Evolutionary conservation across 2,797 vertebrate species (phyloP).

Genomic region (Pyrocephalus nanus): DNA sequence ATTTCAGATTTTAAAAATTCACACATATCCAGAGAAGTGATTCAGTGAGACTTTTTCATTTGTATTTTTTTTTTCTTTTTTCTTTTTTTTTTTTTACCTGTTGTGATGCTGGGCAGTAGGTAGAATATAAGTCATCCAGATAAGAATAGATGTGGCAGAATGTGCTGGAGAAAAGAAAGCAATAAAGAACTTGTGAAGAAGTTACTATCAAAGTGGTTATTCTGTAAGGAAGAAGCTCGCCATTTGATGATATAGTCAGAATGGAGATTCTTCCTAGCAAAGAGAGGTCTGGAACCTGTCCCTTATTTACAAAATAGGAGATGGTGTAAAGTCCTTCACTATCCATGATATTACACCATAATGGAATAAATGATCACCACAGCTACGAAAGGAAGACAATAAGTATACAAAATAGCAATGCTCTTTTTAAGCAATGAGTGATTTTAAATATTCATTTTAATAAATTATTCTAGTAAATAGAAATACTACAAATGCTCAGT

Average conservation of each 20-base stretch:
- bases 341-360: neutral
- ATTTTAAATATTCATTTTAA: conserved; percentile 62
- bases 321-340: neutral
- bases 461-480: conserved; percentile 50
- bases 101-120: neutral
- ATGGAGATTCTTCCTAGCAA: neutral
- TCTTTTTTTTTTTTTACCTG: neutral
- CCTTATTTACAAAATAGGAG: neutral
- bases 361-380: neutral
- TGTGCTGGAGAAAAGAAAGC: neutral
- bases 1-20: neutral
- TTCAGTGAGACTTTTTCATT: neutral
- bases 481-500: neutral
- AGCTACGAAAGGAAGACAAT: neutral
- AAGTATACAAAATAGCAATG: neutral
- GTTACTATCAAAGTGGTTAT: neutral
- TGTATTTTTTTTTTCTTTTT: no score
- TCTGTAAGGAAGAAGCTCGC: neutral
- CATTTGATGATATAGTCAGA: neutral
- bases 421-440: neutral
- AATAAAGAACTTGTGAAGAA: neutral
- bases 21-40: neutral
- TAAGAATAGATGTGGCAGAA: neutral
- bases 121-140: neutral
- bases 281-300: neutral